Evolutionary conservation across 2,797 vertebrate genomes (phyloP).

Genomic region (Mionectes olivaceus): DNA sequence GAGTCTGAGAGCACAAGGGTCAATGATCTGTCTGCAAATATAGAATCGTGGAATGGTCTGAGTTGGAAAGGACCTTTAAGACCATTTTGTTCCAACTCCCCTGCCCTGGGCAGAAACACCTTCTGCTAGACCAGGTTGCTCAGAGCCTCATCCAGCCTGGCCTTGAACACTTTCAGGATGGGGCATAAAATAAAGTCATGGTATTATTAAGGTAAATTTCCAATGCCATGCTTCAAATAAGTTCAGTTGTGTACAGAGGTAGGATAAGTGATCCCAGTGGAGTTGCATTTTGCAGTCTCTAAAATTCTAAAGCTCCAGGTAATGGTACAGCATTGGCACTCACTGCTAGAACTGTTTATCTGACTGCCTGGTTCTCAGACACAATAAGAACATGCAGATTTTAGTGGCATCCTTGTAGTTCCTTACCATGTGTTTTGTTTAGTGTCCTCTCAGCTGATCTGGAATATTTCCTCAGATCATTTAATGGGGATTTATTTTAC

Average conservation of each 20-base stretch:
- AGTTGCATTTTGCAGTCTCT: background rate
- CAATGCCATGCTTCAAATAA: background rate
- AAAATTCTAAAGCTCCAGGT: rapidly evolving
- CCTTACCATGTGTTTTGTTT: background rate
- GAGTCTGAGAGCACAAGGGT: background rate
- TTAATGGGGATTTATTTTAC: background rate
- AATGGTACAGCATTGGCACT: background rate
- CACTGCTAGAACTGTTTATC: background rate
- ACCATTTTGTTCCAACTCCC: background rate
- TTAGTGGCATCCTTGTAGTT: background rate
- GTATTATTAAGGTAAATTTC: background rate
- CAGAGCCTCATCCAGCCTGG: background rate
- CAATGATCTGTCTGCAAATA: background rate
- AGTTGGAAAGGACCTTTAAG: background rate
- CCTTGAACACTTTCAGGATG: background rate
- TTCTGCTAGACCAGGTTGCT: background rate
- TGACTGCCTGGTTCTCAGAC: background rate
- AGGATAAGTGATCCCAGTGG: background rate
- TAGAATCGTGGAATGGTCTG: background rate
- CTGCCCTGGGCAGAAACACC: background rate
- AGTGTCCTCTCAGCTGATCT: background rate
- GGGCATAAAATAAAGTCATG: background rate
- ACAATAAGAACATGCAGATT: background rate
- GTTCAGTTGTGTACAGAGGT: background rate
- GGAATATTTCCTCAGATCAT: background rate